Percentiles rank a stretch among this genome's conserved stretches.
These are phyloP conservation scores for Peromyscus aztecus DNA, from an alignment of 2,797 vertebrate species.

Conservation along the genomic window DNA sequence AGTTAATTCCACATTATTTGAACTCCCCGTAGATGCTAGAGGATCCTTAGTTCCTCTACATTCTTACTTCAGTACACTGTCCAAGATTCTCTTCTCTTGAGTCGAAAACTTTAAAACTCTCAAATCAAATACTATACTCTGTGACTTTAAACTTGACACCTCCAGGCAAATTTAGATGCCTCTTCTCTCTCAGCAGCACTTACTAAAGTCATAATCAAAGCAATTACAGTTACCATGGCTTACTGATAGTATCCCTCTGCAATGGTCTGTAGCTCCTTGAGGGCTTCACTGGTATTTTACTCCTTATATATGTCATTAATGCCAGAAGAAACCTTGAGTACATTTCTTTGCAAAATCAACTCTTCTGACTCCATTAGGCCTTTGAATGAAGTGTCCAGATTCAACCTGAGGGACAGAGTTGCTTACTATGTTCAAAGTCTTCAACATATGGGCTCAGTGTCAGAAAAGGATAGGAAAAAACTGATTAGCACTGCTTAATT, in stretches of 20 bases:
- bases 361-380: neutral
- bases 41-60: neutral
- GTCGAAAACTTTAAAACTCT: constrained; percentile 1
- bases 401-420: accelerated
- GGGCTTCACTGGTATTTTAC: neutral
- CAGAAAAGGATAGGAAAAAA: neutral
- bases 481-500: neutral
- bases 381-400: neutral
- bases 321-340: neutral
- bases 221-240: neutral
- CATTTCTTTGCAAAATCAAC: neutral
- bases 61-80: neutral
- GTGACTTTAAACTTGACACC: neutral
- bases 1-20: neutral
- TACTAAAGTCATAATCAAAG: neutral
- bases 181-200: neutral
- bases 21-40: neutral
- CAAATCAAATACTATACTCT: neutral
- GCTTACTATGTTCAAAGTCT: neutral
- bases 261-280: neutral
- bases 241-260: neutral
- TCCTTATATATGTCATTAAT: constrained; percentile 13
- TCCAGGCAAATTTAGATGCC: neutral
- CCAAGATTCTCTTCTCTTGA: neutral
- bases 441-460: no score